These are phyloP conservation scores for Cephus pygmeus DNA, from an alignment of 2,888 invertebrate genomes.

Conservation along the genomic window DNA sequence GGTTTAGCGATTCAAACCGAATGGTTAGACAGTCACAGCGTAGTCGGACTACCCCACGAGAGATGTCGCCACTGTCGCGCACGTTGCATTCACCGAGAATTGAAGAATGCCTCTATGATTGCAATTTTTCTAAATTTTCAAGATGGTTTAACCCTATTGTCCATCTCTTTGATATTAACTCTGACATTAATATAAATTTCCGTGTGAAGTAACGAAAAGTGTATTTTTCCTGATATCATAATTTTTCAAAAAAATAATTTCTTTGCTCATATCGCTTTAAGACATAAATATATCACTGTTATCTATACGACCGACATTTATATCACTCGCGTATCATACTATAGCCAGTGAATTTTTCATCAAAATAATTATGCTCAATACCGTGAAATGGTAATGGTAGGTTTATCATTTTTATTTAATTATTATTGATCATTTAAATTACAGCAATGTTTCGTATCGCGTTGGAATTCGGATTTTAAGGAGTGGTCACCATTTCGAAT, in stretches of 20 bases:
- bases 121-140: neutral
- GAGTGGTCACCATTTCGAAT: neutral
- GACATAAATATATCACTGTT: neutral
- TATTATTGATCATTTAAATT: neutral
- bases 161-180: neutral
- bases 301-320: neutral
- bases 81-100: neutral
- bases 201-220: neutral
- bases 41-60: slow-evolving; percentile 52
- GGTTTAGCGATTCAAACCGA: slow-evolving; percentile 30
- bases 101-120: neutral
- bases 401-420: neutral
- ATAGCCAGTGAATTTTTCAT: neutral
- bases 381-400: neutral
- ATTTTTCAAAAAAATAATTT: neutral
- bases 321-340: neutral
- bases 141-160: neutral
- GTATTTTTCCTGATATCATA: neutral
- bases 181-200: neutral
- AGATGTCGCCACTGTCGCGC: slow-evolving; percentile 58
- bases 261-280: neutral
- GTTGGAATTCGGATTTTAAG: neutral
- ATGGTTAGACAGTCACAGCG: neutral
- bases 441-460: neutral
- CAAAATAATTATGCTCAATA: neutral